Base-by-base conservation (phyloP, 2,888 invertebrate genomes). In the Psylliodes chrysocephalus region DNA sequence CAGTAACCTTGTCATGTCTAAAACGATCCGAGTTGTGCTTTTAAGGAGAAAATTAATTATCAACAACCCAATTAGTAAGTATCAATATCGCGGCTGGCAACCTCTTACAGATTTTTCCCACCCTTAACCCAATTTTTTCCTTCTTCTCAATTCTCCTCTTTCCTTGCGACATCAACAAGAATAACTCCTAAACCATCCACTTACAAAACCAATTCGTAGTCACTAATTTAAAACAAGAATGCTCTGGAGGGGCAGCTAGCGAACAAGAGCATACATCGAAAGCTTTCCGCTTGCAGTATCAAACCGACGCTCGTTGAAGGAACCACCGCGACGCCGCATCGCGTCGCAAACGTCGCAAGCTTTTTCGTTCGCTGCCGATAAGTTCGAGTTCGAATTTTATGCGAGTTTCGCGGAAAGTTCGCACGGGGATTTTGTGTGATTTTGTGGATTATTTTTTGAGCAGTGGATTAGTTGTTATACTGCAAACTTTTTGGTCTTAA, bases 141-240 rank as follows among this genome's bases (percentile, higher is more conserved):
- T 35, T n/a, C 2, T 46, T 12, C 22, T 14, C 25, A 4, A n/a
- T 1, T 10, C 7, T 28, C 30, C 49, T 49, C 30, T 10, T 15
- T 49, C 28, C 49, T 7, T 10, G 56, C 25, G 49, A 59, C 38
- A 59, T 59, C 57, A 49, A 49, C 57, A 59, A 49, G 40, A 59
- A 49, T 59, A 49, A 49, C 57, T 49, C 57, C 40, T 40, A 22
- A 49, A 49, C 25, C 57, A 49, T 59, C 38, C 57, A 59, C 57
- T 59, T 59, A 59, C 38, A 40, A 59, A 59, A 59, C 57, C 49
- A 59, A 59, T 59, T 59, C 40, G 49, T 59, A 49, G 57, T 49
- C 47, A 51, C 55, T 62, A 62, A 62, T 62, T 65, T 65, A 57
- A 30, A 53, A 57, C 62, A 44, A 65, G 60, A 65, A 59, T 62